phyloP scores from a whole-genome alignment of 2,888 invertebrate species.

The Nomada goodeniana region DNA sequence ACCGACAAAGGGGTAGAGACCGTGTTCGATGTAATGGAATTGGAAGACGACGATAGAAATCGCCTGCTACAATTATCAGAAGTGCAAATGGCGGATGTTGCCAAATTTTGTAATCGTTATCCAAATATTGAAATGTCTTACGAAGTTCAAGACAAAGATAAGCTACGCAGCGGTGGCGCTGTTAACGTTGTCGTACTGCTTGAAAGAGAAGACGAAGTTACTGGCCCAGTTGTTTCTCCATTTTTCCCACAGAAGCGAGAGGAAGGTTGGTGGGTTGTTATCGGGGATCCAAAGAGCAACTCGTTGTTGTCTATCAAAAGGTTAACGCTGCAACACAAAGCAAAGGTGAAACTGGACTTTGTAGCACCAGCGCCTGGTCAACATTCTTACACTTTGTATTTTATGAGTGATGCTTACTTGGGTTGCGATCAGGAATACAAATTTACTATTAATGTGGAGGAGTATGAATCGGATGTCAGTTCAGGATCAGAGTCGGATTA shows the following conservation, averaged over 20 bases:
- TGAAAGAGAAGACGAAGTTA: slow-evolving; percentile 98
- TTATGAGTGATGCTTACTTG: slow-evolving; percentile 99
- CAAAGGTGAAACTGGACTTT: slow-evolving; percentile 95
- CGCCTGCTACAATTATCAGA: slow-evolving; percentile 92
- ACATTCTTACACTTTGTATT: slow-evolving; percentile 97
- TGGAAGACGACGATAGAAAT: slow-evolving; percentile 95
- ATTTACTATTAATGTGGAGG: slow-evolving; percentile 93
- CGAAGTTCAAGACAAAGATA: slow-evolving; percentile 93
- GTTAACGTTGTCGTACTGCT: slow-evolving; percentile 96
- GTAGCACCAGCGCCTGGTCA: slow-evolving; percentile 95
- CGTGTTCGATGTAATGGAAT: slow-evolving; percentile 97
- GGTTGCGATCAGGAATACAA: slow-evolving; percentile 99
- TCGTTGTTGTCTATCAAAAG: slow-evolving; percentile 98
- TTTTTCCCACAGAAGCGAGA: slow-evolving; percentile 98
- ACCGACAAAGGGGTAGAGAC: slow-evolving; percentile 96
- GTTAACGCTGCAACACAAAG: slow-evolving; percentile 96
- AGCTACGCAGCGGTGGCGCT: slow-evolving; percentile 90
- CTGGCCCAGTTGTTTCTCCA: slow-evolving; percentile 98
- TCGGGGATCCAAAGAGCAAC: slow-evolving; percentile 98
- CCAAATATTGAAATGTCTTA: slow-evolving; percentile 98
- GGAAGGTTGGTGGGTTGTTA: slow-evolving; percentile 99
- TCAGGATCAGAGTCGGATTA: slow-evolving; percentile 86
- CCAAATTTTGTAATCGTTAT: slow-evolving; percentile 99
- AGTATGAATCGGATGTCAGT: slow-evolving; percentile 89
- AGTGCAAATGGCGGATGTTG: slow-evolving; percentile 98